Evolutionary conservation across 1,140 invertebrate species (phyloP).

Genomic region (Drosophila arawakana): DNA sequence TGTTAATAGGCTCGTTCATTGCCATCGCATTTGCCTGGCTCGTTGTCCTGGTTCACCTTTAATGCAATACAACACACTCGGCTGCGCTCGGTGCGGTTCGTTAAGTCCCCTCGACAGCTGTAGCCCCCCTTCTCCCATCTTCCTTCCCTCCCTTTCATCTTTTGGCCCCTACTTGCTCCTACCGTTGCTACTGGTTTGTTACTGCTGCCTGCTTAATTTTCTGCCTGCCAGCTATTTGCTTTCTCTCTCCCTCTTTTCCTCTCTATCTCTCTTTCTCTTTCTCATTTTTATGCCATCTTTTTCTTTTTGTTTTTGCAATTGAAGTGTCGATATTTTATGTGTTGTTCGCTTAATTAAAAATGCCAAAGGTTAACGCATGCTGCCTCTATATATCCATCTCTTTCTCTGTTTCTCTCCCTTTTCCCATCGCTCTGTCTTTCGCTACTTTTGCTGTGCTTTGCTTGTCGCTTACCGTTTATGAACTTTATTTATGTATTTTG

Average conservation of each 20-base stretch:
- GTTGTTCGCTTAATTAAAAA: slow-evolving; percentile 80
- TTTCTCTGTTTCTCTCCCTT: slow-evolving; percentile 2
- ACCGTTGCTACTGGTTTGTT: slow-evolving; percentile 32
- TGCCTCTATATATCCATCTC: slow-evolving; percentile 11
- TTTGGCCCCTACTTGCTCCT: background rate
- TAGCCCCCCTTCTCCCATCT: background rate
- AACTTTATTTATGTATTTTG: slow-evolving; percentile 74
- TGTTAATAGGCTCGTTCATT: slow-evolving; percentile 80
- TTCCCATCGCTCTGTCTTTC: background rate
- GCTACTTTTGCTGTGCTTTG: background rate
- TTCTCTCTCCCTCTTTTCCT: background rate
- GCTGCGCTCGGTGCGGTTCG: slow-evolving; percentile 79
- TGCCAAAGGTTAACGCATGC: slow-evolving; percentile 80
- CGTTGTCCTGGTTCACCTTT: slow-evolving; percentile 61
- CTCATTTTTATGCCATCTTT: slow-evolving; percentile 16
- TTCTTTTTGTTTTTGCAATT: slow-evolving; percentile 70
- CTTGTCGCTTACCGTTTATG: slow-evolving; percentile 62
- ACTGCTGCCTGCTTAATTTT: slow-evolving; percentile 72
- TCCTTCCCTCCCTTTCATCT: background rate
- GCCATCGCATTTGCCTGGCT: slow-evolving; percentile 32
- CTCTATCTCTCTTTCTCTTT: background rate
- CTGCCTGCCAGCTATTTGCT: slow-evolving; percentile 60
- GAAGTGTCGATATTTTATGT: slow-evolving; percentile 83
- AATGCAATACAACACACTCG: slow-evolving; percentile 81
- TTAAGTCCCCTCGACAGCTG: slow-evolving; percentile 65